These are phyloP conservation scores for Enteromius mattozi DNA, from an alignment of 2,797 vertebrate species.

Conservation along the genomic window DNA sequence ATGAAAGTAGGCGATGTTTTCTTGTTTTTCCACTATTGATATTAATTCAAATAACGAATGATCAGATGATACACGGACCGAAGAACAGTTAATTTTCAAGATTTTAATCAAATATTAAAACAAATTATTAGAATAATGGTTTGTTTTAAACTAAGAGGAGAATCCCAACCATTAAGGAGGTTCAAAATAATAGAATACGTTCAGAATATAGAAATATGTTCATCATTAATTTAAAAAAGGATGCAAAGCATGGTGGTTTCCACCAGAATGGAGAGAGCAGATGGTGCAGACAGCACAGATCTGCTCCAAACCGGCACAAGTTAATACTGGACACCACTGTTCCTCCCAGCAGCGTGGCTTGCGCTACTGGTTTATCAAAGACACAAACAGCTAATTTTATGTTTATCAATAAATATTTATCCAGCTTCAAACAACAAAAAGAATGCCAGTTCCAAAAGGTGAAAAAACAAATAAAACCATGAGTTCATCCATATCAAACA, in stretches of 20 bases:
- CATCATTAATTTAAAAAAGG: background rate
- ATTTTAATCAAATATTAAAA: background rate
- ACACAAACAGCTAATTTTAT: background rate
- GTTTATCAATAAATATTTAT: constrained; percentile 5
- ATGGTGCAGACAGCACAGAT: constrained; percentile 8
- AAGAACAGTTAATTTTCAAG: background rate
- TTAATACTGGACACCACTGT: background rate
- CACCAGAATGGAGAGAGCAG: constrained; percentile 10
- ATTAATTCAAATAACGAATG: no score
- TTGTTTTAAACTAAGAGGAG: background rate
- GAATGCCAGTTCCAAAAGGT: background rate
- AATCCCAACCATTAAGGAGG: background rate
- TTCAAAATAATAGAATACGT: background rate
- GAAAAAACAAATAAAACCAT: background rate
- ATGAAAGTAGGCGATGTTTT: no score
- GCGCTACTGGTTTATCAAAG: constrained; percentile 4
- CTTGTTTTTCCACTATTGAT: no score
- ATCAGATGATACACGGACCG: no score
- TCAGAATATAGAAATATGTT: background rate
- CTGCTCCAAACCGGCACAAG: background rate
- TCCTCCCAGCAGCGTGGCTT: background rate
- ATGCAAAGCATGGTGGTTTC: background rate
- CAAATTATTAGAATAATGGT: background rate
- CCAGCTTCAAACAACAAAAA: constrained; percentile 15
- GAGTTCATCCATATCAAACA: background rate